Evolutionary conservation across 2,797 vertebrate genomes (phyloP).

Genomic region (Falco peregrinus): DNA sequence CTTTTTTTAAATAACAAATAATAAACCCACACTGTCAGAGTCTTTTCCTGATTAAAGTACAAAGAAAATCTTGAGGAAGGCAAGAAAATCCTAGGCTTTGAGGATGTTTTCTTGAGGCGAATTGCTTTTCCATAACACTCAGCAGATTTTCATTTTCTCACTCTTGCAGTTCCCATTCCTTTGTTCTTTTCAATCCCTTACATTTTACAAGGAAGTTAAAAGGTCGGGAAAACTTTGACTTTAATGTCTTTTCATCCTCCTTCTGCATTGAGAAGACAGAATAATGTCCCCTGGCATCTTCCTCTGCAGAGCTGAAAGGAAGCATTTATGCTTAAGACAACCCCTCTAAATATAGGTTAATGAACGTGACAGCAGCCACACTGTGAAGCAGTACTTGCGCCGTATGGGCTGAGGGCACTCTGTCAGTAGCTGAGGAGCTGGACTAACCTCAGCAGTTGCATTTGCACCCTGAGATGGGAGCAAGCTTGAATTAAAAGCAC

Average conservation of each 20-base stretch:
- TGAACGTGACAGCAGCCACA: background rate
- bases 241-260: background rate
- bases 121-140: background rate
- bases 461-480: background rate
- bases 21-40: background rate
- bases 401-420: background rate
- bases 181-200: background rate
- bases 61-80: background rate
- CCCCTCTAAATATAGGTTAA: background rate
- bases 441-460: background rate
- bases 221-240: background rate
- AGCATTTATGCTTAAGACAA: background rate
- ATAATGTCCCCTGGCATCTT: background rate
- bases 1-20: background rate
- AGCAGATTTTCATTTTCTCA: constrained; percentile 29
- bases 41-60: background rate
- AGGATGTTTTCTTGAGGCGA: background rate
- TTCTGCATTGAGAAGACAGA: background rate
- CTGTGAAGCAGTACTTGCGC: background rate
- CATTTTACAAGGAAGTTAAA: constrained; percentile 1
- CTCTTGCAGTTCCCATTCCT: background rate
- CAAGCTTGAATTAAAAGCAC: background rate
- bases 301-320: background rate
- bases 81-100: background rate
- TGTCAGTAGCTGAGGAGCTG: background rate